Evolutionary conservation across 2,797 vertebrate genomes (phyloP), one percentile per base, ranked within the genome.

Genomic region (Typhlichthys eigenmanni): DNA sequence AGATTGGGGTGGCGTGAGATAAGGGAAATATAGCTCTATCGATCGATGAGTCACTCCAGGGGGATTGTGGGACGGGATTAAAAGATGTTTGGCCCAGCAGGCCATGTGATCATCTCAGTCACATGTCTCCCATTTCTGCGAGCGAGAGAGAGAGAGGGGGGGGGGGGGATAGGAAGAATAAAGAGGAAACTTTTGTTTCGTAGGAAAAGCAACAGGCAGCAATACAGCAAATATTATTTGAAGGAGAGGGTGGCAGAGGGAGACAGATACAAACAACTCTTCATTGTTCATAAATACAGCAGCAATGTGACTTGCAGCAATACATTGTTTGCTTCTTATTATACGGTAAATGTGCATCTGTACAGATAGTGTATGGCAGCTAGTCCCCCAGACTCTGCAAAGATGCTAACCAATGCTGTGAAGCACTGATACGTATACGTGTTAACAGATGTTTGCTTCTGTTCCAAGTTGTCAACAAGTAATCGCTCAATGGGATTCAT

Each of bases 21-120:
- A 54, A 75, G 45, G 67, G 60, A 70, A 50, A 62, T 70, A 62
- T 60, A 51, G 62, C 56, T 50, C 58, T 47, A 74, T 45, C 4
- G 17, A 74, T 72, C 10, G 7, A 72, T 76, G 82, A 84, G 72
- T 87, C 83, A 82, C 74, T 62, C 75, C 43, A 24, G 3, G 34
- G 78, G 80, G 66, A 79, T 76, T 81, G 69, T 71, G 68, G 69
- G 58, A 61, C 65, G 43, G 14, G 54, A 74, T 68, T 62, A 53
- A 60, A 74, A 78, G 70, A 9, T 16, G 71, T 65, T 34, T 43
- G 71, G 63, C 63, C 64, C 65, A 43, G 68, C 16, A 9, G 66
- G 73, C 66, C 86, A 71, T 87, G 75, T 89, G 88, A 92, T 90
- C 76, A 14, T 66, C 70, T 9, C 69, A 75, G 81, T 92, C 91